These are phyloP conservation scores for Thymelicus acteon DNA, from an alignment of 2,888 invertebrate genomes.

Conservation along the genomic window DNA sequence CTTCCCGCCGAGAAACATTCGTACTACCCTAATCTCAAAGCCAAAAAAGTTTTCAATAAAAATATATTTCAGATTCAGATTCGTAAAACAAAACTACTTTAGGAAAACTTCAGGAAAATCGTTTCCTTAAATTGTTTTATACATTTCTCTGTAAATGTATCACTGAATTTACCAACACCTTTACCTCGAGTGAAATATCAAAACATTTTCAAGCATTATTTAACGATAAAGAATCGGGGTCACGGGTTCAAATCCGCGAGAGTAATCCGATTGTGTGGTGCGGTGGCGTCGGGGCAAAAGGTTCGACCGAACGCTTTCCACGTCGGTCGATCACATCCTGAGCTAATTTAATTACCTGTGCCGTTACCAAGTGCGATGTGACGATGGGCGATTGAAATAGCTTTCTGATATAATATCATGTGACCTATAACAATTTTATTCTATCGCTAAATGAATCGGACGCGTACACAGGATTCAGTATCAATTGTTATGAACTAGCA, in stretches of 20 bases:
- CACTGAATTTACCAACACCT: neutral
- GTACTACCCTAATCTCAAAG: too few relatives aligned
- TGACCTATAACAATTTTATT: neutral
- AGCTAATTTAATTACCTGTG: slow-evolving; percentile 71
- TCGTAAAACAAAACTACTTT: too few relatives aligned
- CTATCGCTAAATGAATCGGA: too few relatives aligned
- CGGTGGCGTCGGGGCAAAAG: slow-evolving; percentile 57
- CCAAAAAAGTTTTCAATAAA: too few relatives aligned
- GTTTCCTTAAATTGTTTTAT: neutral
- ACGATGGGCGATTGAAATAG: neutral
- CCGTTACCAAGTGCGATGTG: slow-evolving; percentile 28
- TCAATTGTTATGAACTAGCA: too few relatives aligned
- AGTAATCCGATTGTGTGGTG: slow-evolving; percentile 76
- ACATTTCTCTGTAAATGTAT: neutral
- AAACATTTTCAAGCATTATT: slow-evolving; percentile 21
- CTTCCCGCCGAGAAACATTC: too few relatives aligned
- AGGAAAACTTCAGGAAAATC: neutral
- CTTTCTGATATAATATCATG: neutral
- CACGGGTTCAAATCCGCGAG: slow-evolving; percentile 69
- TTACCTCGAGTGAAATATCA: slow-evolving; percentile 20
- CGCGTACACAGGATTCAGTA: too few relatives aligned
- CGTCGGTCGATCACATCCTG: slow-evolving; percentile 63
- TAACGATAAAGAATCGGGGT: slow-evolving; percentile 57
- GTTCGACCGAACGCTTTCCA: slow-evolving; percentile 55
- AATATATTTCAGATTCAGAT: too few relatives aligned